Evolutionary conservation across 2,113 vertebrate genomes (phyloP).

Genomic region (Coregonus clupeaformis): DNA sequence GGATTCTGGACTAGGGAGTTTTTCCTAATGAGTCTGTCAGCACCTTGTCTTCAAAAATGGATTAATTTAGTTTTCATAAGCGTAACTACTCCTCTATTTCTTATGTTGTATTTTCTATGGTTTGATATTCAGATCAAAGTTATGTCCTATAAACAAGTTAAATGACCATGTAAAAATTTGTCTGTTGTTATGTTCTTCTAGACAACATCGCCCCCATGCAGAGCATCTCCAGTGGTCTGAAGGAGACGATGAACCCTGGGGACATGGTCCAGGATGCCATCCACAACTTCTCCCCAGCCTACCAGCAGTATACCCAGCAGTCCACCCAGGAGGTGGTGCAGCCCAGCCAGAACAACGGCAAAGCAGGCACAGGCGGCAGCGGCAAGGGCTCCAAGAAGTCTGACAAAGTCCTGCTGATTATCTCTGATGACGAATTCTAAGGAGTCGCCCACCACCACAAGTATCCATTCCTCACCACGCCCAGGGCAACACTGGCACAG

Average conservation of each 20-base stretch:
- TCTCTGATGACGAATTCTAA: slow-evolving; percentile 88
- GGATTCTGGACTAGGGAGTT: background rate
- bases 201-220: slow-evolving; percentile 85
- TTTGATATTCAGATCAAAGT: background rate
- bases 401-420: slow-evolving; percentile 91
- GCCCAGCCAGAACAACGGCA: slow-evolving; percentile 67
- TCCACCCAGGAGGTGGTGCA: slow-evolving; percentile 84
- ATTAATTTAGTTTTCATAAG: too few relatives aligned
- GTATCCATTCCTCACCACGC: slow-evolving; percentile 17
- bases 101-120: background rate
- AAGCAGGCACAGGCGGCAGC: slow-evolving; percentile 34
- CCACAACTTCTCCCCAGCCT: slow-evolving; percentile 87
- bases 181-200: slow-evolving; percentile 51
- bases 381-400: slow-evolving; percentile 71
- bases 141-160: too few relatives aligned
- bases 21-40: background rate
- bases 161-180: too few relatives aligned
- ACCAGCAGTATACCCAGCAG: slow-evolving; percentile 92
- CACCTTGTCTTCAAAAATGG: background rate
- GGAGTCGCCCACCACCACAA: slow-evolving; percentile 20
- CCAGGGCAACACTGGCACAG: background rate
- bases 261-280: slow-evolving; percentile 94
- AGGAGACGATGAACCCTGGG: slow-evolving; percentile 91
- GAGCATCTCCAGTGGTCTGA: slow-evolving; percentile 92
- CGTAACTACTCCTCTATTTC: too few relatives aligned